Conservation (phyloP, 1,140 invertebrate genomes). For the Drosophila asahinai region DNA sequence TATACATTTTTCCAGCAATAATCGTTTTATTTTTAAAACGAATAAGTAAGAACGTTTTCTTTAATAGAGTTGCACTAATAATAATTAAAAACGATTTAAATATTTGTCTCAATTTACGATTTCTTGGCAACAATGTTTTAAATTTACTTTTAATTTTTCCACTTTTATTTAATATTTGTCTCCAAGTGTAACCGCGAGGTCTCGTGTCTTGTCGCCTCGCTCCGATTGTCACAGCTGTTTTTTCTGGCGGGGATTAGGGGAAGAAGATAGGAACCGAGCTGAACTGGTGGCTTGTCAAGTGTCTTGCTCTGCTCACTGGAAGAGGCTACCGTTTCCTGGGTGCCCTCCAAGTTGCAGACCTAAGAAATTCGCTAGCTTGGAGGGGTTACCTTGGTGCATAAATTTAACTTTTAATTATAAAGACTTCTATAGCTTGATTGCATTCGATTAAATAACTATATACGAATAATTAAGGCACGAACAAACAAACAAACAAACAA, state of each 20-base stretch:
- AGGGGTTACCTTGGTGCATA: conserved; percentile 23
- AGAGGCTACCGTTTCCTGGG: conserved; percentile 47
- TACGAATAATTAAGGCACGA: background rate
- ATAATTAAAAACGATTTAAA: too few species aligned
- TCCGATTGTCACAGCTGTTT: conserved; percentile 72
- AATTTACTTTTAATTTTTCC: too few species aligned
- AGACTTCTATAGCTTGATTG: background rate
- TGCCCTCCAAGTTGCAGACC: conserved; percentile 1
- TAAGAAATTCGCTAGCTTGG: conserved; percentile 5
- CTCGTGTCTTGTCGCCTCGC: conserved; percentile 28
- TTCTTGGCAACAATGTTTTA: too few species aligned
- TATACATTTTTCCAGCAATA: too few species aligned
- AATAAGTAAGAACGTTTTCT: too few species aligned
- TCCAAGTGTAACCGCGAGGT: conserved; percentile 10
- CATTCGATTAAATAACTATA: background rate
- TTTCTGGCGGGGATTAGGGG: background rate
- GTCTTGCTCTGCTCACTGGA: conserved; percentile 26
- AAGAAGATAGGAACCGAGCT: background rate
- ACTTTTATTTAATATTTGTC: background rate
- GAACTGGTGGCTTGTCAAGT: conserved; percentile 55
- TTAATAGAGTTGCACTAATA: too few species aligned
- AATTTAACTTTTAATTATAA: conserved; percentile 35
- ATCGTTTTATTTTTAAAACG: too few species aligned
- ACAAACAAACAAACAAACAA: background rate
- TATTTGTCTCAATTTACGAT: too few species aligned